Conservation (phyloP, 2,888 invertebrate species). For the Oxycera nigricornis region DNA sequence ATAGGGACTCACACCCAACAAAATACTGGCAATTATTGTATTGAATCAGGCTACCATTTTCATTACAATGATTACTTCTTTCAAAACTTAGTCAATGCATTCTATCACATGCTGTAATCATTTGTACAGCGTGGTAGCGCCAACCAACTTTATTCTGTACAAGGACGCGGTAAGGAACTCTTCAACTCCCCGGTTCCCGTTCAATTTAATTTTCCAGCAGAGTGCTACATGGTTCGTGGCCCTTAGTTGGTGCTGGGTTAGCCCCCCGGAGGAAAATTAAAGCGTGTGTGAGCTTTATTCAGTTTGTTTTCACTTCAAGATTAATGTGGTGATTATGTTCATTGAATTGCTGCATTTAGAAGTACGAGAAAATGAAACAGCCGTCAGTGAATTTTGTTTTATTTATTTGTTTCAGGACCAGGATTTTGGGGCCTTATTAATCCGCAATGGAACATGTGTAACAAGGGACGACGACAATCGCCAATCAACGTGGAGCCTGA, state of each 20-base stretch:
- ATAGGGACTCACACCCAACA: too few species aligned
- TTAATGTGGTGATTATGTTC: background rate
- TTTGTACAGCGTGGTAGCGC: too few species aligned
- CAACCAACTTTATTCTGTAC: too few species aligned
- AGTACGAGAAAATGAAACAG: background rate
- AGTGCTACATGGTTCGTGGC: background rate
- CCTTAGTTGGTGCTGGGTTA: too few species aligned
- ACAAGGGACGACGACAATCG: constrained; percentile 93
- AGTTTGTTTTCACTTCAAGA: background rate
- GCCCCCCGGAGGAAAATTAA: background rate
- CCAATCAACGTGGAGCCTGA: constrained; percentile 97
- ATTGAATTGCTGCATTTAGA: background rate
- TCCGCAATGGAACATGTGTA: constrained; percentile 98
- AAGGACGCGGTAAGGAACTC: too few species aligned
- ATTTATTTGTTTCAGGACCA: constrained; percentile 75
- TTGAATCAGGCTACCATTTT: too few species aligned
- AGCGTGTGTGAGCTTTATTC: background rate
- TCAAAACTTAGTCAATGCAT: too few species aligned
- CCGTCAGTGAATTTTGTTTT: background rate
- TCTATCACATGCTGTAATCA: too few species aligned
- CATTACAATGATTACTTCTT: too few species aligned
- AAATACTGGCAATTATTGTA: too few species aligned
- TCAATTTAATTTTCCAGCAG: constrained; percentile 14
- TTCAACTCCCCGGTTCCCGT: too few species aligned
- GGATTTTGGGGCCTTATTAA: constrained; percentile 98